These are phyloP conservation scores for Lasioglossum vierecki DNA, from an alignment of 2,888 invertebrate genomes.

Conservation along the genomic window DNA sequence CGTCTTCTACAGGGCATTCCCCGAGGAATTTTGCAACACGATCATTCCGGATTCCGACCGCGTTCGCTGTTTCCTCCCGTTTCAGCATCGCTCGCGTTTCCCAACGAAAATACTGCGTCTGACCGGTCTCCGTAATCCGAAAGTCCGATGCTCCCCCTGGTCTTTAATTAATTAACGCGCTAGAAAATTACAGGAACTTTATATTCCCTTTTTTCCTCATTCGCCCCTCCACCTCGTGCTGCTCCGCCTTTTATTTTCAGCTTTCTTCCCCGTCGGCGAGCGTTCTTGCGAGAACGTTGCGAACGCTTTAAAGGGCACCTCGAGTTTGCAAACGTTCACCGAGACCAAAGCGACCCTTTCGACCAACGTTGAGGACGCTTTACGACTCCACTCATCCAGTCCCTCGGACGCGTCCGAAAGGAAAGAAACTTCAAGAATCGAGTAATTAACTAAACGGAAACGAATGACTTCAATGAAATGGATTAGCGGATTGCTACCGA, in stretches of 20 bases:
- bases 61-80: not conserved
- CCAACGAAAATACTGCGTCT: not conserved
- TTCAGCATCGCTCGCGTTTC: not conserved
- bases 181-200: constrained; percentile 5
- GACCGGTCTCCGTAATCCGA: not conserved
- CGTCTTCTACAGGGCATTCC: not conserved
- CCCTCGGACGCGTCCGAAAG: not conserved
- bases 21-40: constrained; percentile 2
- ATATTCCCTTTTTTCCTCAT: not conserved
- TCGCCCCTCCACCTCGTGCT: not conserved
- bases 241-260: not conserved
- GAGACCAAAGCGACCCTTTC: not conserved
- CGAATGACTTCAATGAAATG: not conserved
- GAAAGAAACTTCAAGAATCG: not conserved
- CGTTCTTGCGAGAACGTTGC: not conserved
- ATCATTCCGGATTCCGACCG: constrained; percentile 7
- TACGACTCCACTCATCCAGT: not conserved
- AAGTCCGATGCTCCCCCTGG: not conserved
- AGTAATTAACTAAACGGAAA: constrained; percentile 9
- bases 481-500: not conserved
- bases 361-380: not conserved
- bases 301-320: not conserved
- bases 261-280: not conserved
- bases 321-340: constrained; percentile 1
- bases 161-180: constrained; percentile 17